Evolutionary conservation across 2,113 vertebrate species (phyloP), one percentile per base, ranked within the genome.

Genomic region (Anseranas semipalmata): DNA sequence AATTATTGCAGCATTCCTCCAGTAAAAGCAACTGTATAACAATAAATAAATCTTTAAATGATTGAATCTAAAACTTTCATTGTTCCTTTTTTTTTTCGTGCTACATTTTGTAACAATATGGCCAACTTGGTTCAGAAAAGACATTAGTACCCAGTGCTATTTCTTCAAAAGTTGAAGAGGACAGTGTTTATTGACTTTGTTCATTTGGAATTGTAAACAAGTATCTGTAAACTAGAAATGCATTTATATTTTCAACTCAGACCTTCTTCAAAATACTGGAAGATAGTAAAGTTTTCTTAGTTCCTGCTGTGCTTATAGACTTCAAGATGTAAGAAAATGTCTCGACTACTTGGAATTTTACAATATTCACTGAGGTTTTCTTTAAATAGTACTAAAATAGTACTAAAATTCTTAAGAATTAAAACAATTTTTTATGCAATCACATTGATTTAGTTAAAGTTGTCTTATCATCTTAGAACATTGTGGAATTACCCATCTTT

Each of bases 91-190:
- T 32, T 52, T 52, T 52, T 60, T 33, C 46, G 32, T 3, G 1
- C 2, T 76, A 3, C 6, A n/a, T 65, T 89, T 55, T 56, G 50
- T 46, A 85, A 90, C 21, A 41, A 43, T 10, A 74, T 5, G 10
- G 12, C 13, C 48, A 59, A 25, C 15, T 4, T n/a, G 10, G 21
- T 24, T 10, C 35, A 84, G 41, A 71, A 84, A 86, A 88, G 12
- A 1, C 67, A 32, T 56, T 1, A 63, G 0, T 22, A 70, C 39
- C 71, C 20, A 53, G 8, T 2, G 2, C 18, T 56, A 30, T 20
- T 43, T 81, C 46, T 81, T 66, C 33, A 33, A 87, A 92, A 48
- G 16, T 56, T 15, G 5, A 73, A 73, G 11, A 39, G 8, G 13
- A 27, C 43, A 63, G 5, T 33, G 12, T 62, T 78, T 16, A 82